Evolutionary conservation across 2,113 vertebrate species (phyloP).

Genomic region (Hippocampus comes): DNA sequence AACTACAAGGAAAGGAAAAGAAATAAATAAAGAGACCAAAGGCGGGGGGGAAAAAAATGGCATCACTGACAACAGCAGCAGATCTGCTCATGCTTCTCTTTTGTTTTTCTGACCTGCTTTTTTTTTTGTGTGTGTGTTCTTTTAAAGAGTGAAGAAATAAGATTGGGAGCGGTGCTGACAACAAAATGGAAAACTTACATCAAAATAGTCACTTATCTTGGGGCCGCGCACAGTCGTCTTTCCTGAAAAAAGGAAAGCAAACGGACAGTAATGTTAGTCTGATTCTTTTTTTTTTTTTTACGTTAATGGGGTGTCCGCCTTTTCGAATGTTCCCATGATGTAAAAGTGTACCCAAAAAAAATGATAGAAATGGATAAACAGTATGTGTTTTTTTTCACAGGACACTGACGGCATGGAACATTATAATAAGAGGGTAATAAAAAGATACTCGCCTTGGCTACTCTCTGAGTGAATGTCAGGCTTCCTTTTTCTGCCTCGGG

Average conservation of each 20-base stretch:
- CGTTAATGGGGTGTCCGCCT: too few relatives aligned
- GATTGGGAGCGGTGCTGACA: background rate
- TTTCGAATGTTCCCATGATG: too few relatives aligned
- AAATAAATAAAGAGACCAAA: slow-evolving; percentile 20
- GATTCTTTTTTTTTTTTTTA: background rate
- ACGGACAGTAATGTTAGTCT: background rate
- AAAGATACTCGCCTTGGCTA: slow-evolving; percentile 85
- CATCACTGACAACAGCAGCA: slow-evolving; percentile 14
- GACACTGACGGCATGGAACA: background rate
- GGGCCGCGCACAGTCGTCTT: slow-evolving; percentile 88
- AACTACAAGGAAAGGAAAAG: slow-evolving; percentile 69
- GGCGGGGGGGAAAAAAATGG: slow-evolving; percentile 11
- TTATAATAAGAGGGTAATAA: background rate
- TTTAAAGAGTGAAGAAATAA: slow-evolving; percentile 7
- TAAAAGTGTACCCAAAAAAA: too few relatives aligned
- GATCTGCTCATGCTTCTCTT: background rate
- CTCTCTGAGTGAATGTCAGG: slow-evolving; percentile 95
- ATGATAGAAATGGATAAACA: too few relatives aligned
- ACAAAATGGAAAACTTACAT: slow-evolving; percentile 76
- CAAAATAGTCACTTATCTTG: slow-evolving; percentile 99
- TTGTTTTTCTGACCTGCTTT: slow-evolving; percentile 4
- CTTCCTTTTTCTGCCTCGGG: slow-evolving; percentile 95
- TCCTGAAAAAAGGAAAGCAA: slow-evolving; percentile 73
- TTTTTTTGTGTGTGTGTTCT: slow-evolving; percentile 9
- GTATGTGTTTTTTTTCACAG: too few relatives aligned